Percentiles rank a stretch among this genome's conserved stretches.
Evolutionary conservation across 2,113 vertebrate species (phyloP).

Genomic region (Notarius quadriscutis): DNA sequence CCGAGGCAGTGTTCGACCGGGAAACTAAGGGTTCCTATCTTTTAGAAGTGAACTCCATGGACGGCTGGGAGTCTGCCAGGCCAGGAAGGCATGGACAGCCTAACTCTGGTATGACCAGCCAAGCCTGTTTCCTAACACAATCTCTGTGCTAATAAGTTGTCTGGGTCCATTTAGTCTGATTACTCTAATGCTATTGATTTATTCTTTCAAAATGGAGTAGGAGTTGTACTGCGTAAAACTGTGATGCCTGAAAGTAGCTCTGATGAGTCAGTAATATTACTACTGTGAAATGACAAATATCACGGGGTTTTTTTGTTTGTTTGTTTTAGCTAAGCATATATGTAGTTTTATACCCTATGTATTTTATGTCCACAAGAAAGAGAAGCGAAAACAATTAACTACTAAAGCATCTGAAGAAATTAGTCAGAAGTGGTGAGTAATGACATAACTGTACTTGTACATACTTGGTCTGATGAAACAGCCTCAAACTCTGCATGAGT

Average conservation of each 20-base stretch:
- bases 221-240: neutral
- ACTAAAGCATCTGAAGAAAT: neutral
- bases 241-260: neutral
- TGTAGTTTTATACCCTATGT: neutral
- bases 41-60: slow-evolving; percentile 83
- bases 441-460: neutral
- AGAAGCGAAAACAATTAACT: neutral
- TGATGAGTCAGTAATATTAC: neutral
- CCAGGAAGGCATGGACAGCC: slow-evolving; percentile 84
- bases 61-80: slow-evolving; percentile 83
- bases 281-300: neutral
- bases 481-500: slow-evolving; percentile 5
- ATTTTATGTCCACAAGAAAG: slow-evolving; percentile 5
- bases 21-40: slow-evolving; percentile 86
- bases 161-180: slow-evolving; percentile 6
- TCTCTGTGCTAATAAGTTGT: neutral
- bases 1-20: slow-evolving; percentile 82
- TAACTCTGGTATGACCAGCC: slow-evolving; percentile 77
- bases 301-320: neutral
- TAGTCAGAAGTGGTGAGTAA: neutral
- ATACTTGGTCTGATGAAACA: slow-evolving; percentile 5
- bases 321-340: neutral
- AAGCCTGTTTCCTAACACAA: neutral
- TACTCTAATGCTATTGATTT: slow-evolving; percentile 24
- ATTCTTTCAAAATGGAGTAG: neutral